phyloP scores from a whole-genome alignment of 2,797 vertebrate genomes.

The Sciaenops ocellatus region DNA sequence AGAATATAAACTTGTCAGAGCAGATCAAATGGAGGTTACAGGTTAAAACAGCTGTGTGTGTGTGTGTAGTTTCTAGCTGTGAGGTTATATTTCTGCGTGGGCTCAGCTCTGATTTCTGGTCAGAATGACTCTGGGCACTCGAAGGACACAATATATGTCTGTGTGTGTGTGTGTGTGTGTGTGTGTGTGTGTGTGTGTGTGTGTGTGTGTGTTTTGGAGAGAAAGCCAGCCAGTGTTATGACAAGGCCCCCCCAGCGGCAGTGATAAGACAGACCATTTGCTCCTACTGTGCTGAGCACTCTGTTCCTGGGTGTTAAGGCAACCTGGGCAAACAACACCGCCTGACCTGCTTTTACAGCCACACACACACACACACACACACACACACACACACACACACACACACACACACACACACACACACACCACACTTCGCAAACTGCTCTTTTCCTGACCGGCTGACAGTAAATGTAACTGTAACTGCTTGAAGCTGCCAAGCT shows the following conservation, averaged over 20 bases:
- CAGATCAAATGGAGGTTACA: background rate
- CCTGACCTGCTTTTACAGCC: slow-evolving; percentile 78
- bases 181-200: slow-evolving; percentile 39
- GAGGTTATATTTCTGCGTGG: slow-evolving; percentile 9
- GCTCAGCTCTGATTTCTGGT: slow-evolving; percentile 46
- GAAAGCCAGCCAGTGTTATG: slow-evolving; percentile 72
- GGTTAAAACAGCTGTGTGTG: background rate
- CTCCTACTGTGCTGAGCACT: slow-evolving; percentile 80
- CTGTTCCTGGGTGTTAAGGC: slow-evolving; percentile 76
- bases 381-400: slow-evolving; percentile 6
- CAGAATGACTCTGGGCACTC: slow-evolving; percentile 42
- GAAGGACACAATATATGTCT: background rate
- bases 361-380: slow-evolving; percentile 37
- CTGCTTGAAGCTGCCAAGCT: slow-evolving; percentile 1
- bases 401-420: slow-evolving; percentile 39
- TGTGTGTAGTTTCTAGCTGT: slow-evolving; percentile 5
- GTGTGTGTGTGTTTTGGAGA: slow-evolving; percentile 38
- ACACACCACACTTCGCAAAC: background rate
- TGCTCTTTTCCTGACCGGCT: background rate
- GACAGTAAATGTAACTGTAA: slow-evolving; percentile 35
- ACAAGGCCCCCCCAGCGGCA: slow-evolving; percentile 66
- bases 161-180: slow-evolving; percentile 21
- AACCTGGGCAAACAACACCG: slow-evolving; percentile 77
- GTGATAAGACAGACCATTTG: slow-evolving; percentile 80
- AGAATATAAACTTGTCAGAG: background rate